Evolutionary conservation across 2,888 invertebrate species (phyloP), one percentile per base, ranked within the genome.

Genomic region (Apocheima hispidaria): DNA sequence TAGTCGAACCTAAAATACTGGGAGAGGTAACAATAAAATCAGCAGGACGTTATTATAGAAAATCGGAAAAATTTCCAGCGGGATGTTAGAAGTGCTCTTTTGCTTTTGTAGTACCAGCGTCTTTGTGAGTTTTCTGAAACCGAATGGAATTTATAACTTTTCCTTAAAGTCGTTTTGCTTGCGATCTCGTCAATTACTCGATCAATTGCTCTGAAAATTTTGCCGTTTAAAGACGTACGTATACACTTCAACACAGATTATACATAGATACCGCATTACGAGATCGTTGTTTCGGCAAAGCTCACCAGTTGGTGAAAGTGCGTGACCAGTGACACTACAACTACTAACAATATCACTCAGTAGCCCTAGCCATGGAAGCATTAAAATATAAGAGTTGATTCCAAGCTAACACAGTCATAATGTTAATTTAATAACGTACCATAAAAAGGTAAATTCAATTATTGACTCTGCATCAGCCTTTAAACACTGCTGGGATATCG

Each of bases 121-220:
- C 68, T 70, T 61, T 54, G 69, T 71, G 76, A 79, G 74, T 78
- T 79, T 73, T 63, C 58, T 66, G 69, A 68, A 69, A 65, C 63
- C 70, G 71, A 75, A 75, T 70, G 63, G 63, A 81, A 77, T 80
- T 79, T 75, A 74, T 73, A 78, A 78, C 72, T 74, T 76, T 50
- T 66, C 56, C 61, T 68, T 75, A 73, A 30, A 60, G 64, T 75
- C 66, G 69, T 73, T 68, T 70, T 63, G 57, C 63, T 72, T 64
- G 68, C 63, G 71, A 66, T 66, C 55, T 72, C 68, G 73, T 79
- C 70, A 77, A 76, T 77, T 79, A 75, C 63, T 58, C 26, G 20
- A 49, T 36, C 20, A 43, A 50, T 36, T 43, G 41, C 53, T 51
- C 36, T 30, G 28, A 14, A 41, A 20, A 50, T 41, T 16, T 16